Conservation (phyloP, 2,797 vertebrate species). For the Peromyscus eremicus region DNA sequence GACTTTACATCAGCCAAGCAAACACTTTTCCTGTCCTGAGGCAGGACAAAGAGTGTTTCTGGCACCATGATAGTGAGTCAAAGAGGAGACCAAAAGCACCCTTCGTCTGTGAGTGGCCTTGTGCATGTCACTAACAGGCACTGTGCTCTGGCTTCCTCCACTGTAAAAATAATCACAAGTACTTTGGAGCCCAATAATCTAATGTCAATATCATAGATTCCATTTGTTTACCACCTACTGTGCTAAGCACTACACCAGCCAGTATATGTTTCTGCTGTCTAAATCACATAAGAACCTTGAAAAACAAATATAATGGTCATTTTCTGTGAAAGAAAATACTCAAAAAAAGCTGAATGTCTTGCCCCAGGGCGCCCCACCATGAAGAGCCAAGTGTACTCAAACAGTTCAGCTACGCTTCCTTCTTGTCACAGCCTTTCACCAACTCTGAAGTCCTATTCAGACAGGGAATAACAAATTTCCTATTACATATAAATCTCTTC, state of each 20-base stretch:
- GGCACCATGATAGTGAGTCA: background rate
- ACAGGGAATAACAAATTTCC: background rate
- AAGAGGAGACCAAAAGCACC: background rate
- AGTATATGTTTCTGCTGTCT: background rate
- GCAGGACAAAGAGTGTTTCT: background rate
- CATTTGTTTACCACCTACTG: background rate
- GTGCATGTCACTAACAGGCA: background rate
- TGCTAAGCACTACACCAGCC: background rate
- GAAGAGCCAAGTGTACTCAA: background rate
- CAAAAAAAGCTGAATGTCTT: background rate
- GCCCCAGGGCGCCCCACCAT: background rate
- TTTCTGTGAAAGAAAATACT: background rate
- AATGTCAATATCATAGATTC: background rate
- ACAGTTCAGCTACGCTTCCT: background rate
- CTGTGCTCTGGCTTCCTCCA: background rate
- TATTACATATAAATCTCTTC: background rate
- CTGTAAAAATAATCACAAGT: background rate
- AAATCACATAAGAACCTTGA: background rate
- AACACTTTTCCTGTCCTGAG: background rate
- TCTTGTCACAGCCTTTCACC: background rate
- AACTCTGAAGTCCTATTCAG: background rate
- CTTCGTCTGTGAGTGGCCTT: background rate
- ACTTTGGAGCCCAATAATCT: background rate
- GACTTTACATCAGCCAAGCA: background rate
- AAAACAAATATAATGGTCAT: background rate